Base-by-base conservation (phyloP, 1,140 invertebrate species). In the Gonatopus flavifemur region DNA sequence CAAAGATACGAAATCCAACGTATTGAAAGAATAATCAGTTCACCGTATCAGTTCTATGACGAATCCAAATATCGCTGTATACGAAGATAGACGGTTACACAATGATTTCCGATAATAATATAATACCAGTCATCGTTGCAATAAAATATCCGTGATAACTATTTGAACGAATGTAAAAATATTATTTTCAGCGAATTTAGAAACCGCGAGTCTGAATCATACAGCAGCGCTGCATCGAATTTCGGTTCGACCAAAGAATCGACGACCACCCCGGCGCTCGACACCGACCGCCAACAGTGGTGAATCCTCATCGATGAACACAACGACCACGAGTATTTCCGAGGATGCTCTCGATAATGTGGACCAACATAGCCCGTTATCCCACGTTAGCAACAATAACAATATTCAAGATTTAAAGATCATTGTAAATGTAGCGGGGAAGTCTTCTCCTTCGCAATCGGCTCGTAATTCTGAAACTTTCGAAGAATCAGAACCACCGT, bases 201-300 rank as follows among this genome's bases (percentile, higher is more conserved):
- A 72, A 49, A 67, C 59, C 31, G 67, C 58, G 15, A 68, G 59
- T 24, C 40, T 78, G 28, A 77, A 55, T 36, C 76, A 78, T 40
- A 75, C 69, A 3, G 76, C 76, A 9, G 76, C 76, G 0, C 68
- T 66, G 20, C 75, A 78, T n/a, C 68, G 76, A 6, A 78, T 78
- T 38, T 69, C 70, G 0, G 72, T 77, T 1, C 63, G 76, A 0
- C 76, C 76, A 2, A 78, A 76, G 36, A 78, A 78, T 35, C 64
- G 76, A 2, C 59, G 76, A 20, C 75, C 74, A 4, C 76, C 76
- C 2, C 66, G 64, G 28, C 65, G 74, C 0, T 53, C 66, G 1
- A 25, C 46, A 0, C 37, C 62, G 10, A 52, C 43, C 3, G 49
- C 41, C 19, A 66, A 46, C 37, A 55, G 35, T 48, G 33, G 36